Base-by-base conservation (phyloP, 2,113 vertebrate genomes). In the Rattus rattus region DNA sequence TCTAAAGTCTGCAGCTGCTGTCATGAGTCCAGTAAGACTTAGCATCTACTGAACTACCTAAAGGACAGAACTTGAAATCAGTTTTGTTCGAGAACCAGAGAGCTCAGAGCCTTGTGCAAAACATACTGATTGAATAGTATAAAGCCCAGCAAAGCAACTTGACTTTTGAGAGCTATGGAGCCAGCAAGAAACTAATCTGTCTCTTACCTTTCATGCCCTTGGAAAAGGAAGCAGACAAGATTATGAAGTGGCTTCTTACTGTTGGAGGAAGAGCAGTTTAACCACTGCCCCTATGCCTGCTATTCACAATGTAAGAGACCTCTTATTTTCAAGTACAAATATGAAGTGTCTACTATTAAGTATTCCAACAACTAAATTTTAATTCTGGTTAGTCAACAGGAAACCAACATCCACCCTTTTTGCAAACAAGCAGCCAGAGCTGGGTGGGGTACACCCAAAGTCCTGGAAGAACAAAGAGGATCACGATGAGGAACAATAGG, bases 341-440 rank as follows among this genome's bases (percentile, higher is more conserved):
- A 20, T 0, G 73, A 8, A 26, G 56, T 86, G 63, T 76, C 49
- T 67, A 81, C 26, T 72, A 22, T n/a, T 43, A 93, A 90, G 72
- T 72, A 94, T 47, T 89, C 17, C 54, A 81, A 76, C 52, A 94
- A 92, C 28, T 36, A 65, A 85, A 93, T 4, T 16, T 81, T 59
- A 90, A n/a, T 86, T 22, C 33, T 28, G 70, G 2, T 76, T 36
- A 87, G 17, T 80, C 87, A 88, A 3, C 0, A 80, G 28, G 52
- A 49, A 77, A n/a, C 12, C 7, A 88, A 5, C 0, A 20, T 6
- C 2, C 91, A 28, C 14, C 70, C 33, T 52, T 94, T 33, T 5
- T 43, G 2, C 67, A 33, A 28, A 26, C 59, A 76, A 65, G 33
- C 11, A 76, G 12, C 17, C 13, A 76, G 24, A 75, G 10, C 16